Evolutionary conservation across 2,113 vertebrate genomes (phyloP).

Genomic region (Gnathochromis pfefferi): DNA sequence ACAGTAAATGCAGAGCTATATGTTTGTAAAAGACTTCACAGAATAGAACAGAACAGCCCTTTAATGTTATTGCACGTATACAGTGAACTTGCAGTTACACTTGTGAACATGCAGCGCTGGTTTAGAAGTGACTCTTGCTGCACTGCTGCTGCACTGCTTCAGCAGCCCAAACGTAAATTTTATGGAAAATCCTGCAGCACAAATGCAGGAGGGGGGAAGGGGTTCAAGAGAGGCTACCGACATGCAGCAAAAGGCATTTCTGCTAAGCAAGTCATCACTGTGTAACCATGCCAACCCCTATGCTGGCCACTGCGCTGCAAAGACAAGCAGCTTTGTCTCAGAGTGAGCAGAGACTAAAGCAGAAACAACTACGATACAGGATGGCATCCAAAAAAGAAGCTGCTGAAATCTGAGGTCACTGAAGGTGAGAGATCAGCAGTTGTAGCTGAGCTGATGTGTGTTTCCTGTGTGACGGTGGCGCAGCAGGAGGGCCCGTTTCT

Average conservation of each 20-base stretch:
- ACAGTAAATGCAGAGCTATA: background rate
- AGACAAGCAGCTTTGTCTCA: background rate
- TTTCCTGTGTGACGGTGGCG: background rate
- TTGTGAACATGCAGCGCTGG: background rate
- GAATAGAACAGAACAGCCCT: background rate
- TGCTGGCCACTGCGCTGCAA: background rate
- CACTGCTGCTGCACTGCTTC: background rate
- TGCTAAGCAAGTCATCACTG: background rate
- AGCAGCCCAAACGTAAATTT: background rate
- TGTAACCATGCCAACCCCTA: conserved; percentile 12
- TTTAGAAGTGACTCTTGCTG: background rate
- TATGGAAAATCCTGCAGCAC: conserved; percentile 43
- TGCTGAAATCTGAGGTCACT: background rate
- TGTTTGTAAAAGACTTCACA: background rate
- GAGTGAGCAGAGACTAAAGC: background rate
- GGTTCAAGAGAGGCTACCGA: background rate
- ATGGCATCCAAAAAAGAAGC: background rate
- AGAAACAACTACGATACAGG: background rate
- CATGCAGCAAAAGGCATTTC: background rate
- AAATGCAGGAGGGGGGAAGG: background rate
- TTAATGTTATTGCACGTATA: background rate
- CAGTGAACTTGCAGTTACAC: background rate
- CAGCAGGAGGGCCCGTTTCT: background rate
- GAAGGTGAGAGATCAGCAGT: background rate
- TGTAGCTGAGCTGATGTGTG: background rate